Conservation (phyloP, 2,888 invertebrate species). For the Microctonus aethiopoides region DNA sequence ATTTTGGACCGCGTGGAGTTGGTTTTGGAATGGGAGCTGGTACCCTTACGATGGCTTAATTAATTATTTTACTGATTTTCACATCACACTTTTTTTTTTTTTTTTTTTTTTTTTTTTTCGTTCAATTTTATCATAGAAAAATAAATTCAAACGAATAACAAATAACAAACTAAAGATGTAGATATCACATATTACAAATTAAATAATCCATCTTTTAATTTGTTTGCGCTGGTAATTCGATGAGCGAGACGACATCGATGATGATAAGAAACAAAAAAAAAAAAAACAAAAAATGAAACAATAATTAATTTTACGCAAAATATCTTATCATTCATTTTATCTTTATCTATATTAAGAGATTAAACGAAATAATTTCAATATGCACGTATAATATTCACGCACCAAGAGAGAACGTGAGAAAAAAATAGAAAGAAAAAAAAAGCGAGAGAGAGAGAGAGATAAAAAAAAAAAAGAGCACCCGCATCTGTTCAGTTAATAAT, state of each 20-base stretch:
- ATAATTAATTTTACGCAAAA: conserved; percentile 13
- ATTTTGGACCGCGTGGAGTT: conserved; percentile 89
- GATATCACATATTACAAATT: background rate
- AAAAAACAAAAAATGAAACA: background rate
- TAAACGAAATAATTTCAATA: background rate
- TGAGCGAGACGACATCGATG: conserved; percentile 15
- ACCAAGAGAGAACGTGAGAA: background rate
- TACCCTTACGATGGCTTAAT: conserved; percentile 87
- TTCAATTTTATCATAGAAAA: background rate
- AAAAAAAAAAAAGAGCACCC: background rate
- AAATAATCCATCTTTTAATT: background rate
- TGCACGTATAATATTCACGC: background rate
- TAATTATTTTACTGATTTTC: background rate
- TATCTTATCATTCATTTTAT: conserved; percentile 7
- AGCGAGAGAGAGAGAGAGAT: background rate
- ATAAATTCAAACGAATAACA: background rate
- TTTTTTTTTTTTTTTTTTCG: conserved; percentile 5
- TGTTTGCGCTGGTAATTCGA: conserved; percentile 22
- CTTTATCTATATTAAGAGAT: conserved; percentile 17
- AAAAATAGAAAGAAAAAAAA: background rate
- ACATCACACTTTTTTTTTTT: conserved; percentile 2
- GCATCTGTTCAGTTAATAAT: background rate
- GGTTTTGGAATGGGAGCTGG: conserved; percentile 94
- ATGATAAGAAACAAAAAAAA: background rate
- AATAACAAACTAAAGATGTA: conserved; percentile 2